phyloP scores from a whole-genome alignment of 1,140 invertebrate genomes.

The Thrips palmi region DNA sequence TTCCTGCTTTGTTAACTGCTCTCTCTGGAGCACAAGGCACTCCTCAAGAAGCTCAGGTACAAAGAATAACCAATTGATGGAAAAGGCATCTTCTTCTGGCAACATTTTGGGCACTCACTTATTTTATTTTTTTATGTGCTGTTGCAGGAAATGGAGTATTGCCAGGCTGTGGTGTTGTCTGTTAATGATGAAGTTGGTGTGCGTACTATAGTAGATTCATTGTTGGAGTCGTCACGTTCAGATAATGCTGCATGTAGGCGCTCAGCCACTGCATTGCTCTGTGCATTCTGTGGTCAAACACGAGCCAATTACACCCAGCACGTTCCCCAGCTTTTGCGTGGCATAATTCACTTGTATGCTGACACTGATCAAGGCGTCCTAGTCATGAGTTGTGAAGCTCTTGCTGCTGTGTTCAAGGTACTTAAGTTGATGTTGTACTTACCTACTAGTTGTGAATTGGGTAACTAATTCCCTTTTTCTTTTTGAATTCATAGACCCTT shows the following conservation, averaged over 20 bases:
- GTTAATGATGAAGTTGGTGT: slow-evolving; percentile 75
- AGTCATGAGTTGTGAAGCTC: slow-evolving; percentile 71
- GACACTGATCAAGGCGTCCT: slow-evolving; percentile 56
- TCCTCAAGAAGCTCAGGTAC: slow-evolving; percentile 43
- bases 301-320: slow-evolving; percentile 71
- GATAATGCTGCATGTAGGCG: slow-evolving; percentile 37
- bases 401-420: slow-evolving; percentile 76
- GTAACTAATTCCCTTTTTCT: slow-evolving; percentile 11
- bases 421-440: slow-evolving; percentile 4
- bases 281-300: slow-evolving; percentile 75
- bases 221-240: slow-evolving; percentile 61
- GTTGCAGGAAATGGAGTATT: slow-evolving; percentile 73
- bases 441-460: neutral
- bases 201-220: slow-evolving; percentile 70
- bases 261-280: slow-evolving; percentile 71
- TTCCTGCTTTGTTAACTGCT: slow-evolving; percentile 73
- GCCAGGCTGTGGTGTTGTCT: slow-evolving; percentile 80
- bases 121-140: slow-evolving; percentile 7
- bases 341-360: slow-evolving; percentile 69
- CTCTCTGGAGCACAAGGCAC: slow-evolving; percentile 48
- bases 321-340: slow-evolving; percentile 71
- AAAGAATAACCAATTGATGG: slow-evolving; percentile 7
- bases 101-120: slow-evolving; percentile 7
- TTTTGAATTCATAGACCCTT: slow-evolving; percentile 48
- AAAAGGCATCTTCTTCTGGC: slow-evolving; percentile 6